phyloP scores from a whole-genome alignment of 2,888 invertebrate genomes.

The Tethea ocularis region DNA sequence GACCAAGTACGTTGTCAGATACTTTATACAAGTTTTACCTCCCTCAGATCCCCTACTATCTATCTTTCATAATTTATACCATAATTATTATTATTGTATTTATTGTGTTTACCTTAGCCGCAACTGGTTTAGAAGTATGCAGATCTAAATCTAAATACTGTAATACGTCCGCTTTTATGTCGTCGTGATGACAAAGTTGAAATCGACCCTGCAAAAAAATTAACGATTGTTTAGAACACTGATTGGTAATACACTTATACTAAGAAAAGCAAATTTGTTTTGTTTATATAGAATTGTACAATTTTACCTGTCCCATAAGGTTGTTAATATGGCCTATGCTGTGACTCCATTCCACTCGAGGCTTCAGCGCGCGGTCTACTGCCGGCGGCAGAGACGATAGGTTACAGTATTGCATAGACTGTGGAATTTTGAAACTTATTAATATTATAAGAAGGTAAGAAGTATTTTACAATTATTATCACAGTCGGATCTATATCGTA shows the following conservation, averaged over 20 bases:
- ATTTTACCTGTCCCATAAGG: constrained; percentile 51
- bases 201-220: constrained; percentile 32
- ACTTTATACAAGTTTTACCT: no score
- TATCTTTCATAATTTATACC: no score
- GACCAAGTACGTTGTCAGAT: no score
- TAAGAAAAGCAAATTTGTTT: not conserved
- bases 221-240: no score
- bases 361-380: constrained; percentile 92
- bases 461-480: not conserved
- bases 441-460: not conserved
- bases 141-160: constrained; percentile 96
- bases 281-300: no score
- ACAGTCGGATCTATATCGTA: no score
- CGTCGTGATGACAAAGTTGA: constrained; percentile 33
- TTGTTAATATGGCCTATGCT: constrained; percentile 53
- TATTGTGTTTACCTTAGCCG: constrained; percentile 41
- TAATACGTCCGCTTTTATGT: constrained; percentile 51
- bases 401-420: constrained; percentile 75
- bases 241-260: not conserved
- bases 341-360: constrained; percentile 82
- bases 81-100: no score
- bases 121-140: constrained; percentile 75
- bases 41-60: no score
- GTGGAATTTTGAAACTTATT: constrained; percentile 26
- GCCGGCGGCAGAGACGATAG: constrained; percentile 85